Conservation (phyloP, 2,113 vertebrate species). For the Eptatretus burgeri region DNA sequence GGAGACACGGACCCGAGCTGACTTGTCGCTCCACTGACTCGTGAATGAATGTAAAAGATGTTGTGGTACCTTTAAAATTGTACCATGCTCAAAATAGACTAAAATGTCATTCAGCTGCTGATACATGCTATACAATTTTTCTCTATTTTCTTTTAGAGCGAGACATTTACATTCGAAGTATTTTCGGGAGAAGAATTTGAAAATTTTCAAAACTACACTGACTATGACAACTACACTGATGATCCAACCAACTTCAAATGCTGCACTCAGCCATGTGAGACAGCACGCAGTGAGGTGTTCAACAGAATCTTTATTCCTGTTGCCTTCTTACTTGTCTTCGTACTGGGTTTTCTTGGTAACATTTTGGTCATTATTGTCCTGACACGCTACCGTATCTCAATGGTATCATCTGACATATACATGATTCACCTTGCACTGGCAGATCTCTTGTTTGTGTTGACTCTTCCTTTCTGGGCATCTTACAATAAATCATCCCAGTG, state of each 20-base stretch:
- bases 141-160: too few species aligned
- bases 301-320: slow-evolving; percentile 19
- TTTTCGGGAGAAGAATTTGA: too few species aligned
- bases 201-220: background rate
- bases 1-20: too few species aligned
- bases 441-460: slow-evolving; percentile 40
- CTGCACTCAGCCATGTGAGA: slow-evolving; percentile 8
- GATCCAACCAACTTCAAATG: background rate
- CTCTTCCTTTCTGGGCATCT: slow-evolving; percentile 40
- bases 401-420: slow-evolving; percentile 59
- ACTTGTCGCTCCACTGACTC: too few species aligned
- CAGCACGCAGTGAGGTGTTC: slow-evolving; percentile 18
- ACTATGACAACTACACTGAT: background rate
- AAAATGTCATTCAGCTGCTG: too few species aligned
- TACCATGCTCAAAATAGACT: too few species aligned
- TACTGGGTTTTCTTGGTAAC: slow-evolving; percentile 43
- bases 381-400: slow-evolving; percentile 30
- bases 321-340: slow-evolving; percentile 28
- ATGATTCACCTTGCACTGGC: slow-evolving; percentile 58
- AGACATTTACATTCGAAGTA: too few species aligned
- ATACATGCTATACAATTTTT: too few species aligned
- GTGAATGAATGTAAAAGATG: too few species aligned
- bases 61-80: too few species aligned
- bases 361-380: slow-evolving; percentile 45
- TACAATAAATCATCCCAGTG: slow-evolving; percentile 20